Evolutionary conservation across 1,140 invertebrate species (phyloP).

Genomic region (Ceratina japonica): DNA sequence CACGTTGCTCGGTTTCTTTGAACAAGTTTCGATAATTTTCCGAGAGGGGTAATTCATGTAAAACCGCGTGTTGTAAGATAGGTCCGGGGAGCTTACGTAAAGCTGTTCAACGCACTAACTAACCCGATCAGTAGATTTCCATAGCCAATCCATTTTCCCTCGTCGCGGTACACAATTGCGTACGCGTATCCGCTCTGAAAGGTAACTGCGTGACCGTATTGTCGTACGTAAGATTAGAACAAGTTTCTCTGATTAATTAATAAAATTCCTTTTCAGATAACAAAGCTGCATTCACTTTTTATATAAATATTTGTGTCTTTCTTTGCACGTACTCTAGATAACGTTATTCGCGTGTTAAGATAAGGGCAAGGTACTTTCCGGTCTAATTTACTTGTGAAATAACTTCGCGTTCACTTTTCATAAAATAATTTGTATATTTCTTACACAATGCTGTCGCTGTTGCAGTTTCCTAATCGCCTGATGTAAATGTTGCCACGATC

Average conservation of each 20-base stretch:
- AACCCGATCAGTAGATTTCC: neutral
- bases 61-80: neutral
- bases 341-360: too few relatives aligned
- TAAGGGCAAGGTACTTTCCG: too few relatives aligned
- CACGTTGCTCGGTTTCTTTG: neutral
- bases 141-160: constrained; percentile 7
- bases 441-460: too few relatives aligned
- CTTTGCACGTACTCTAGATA: too few relatives aligned
- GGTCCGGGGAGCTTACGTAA: neutral
- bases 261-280: too few relatives aligned
- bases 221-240: neutral
- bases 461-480: too few relatives aligned
- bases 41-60: neutral
- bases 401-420: too few relatives aligned
- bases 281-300: too few relatives aligned
- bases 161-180: neutral
- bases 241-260: neutral
- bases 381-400: too few relatives aligned
- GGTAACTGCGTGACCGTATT: constrained; percentile 15
- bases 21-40: neutral
- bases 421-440: too few relatives aligned
- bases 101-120: neutral
- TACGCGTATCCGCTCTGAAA: neutral
- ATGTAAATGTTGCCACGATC: neutral
- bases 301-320: too few relatives aligned